phyloP scores from a whole-genome alignment of 2,888 invertebrate species.

The Drosophila crucigera region DNA sequence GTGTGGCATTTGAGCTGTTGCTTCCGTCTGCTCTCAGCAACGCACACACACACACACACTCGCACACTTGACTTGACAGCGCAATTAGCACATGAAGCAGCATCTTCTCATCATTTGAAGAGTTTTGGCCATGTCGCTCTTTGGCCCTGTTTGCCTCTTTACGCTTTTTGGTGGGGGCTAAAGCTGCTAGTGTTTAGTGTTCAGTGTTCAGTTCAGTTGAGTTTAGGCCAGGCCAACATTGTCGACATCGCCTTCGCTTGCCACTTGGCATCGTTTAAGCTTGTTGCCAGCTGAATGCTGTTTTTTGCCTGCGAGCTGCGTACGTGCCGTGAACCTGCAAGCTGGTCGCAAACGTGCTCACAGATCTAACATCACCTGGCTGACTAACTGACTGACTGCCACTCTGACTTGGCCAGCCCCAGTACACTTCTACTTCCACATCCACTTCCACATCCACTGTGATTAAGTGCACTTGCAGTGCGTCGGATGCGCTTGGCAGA shows the following conservation, averaged over 20 bases:
- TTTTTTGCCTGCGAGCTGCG: conserved; percentile 48
- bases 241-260: conserved; percentile 46
- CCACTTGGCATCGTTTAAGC: conserved; percentile 79
- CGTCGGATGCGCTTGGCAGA: conserved; percentile 49
- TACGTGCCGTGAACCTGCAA: conserved; percentile 52
- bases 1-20: conserved; percentile 72
- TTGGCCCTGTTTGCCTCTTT: conserved; percentile 42
- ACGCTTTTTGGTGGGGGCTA: conserved; percentile 7
- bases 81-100: conserved; percentile 82
- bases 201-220: background rate
- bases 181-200: background rate
- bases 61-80: conserved; percentile 71
- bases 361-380: conserved; percentile 33
- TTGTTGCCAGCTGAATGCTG: conserved; percentile 21
- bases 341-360: conserved; percentile 54
- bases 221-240: conserved; percentile 4
- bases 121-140: conserved; percentile 55
- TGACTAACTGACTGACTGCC: conserved; percentile 13
- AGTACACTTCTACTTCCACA: conserved; percentile 3
- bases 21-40: conserved; percentile 56
- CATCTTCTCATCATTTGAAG: conserved; percentile 75
- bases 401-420: background rate
- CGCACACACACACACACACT: conserved; percentile 5
- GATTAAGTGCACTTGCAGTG: conserved; percentile 59
- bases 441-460: conserved; percentile 29